These are phyloP conservation scores for Scomber japonicus DNA, from an alignment of 2,113 vertebrate species.

Conservation along the genomic window DNA sequence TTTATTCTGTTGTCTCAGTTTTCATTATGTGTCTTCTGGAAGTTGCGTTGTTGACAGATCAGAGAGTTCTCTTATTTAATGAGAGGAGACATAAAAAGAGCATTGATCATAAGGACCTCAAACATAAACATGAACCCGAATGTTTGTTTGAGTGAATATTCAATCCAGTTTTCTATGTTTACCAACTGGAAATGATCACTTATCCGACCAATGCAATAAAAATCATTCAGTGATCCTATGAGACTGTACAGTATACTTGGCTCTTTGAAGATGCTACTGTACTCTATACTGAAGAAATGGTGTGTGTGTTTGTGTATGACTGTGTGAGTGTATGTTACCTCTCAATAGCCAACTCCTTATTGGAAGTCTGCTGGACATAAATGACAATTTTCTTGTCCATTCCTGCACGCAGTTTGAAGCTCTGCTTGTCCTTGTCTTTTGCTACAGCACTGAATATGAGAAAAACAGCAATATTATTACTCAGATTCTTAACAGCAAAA, in stretches of 20 bases:
- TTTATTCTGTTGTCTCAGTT: not conserved
- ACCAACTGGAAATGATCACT: not conserved
- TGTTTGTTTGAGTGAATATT: not conserved
- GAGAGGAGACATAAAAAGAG: too few species aligned
- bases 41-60: too few species aligned
- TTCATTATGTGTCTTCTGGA: slow-evolving; percentile 1
- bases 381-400: slow-evolving; percentile 99
- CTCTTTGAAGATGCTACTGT: not conserved
- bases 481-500: not conserved
- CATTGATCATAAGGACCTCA: too few species aligned
- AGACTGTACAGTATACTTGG: not conserved
- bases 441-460: slow-evolving; percentile 90
- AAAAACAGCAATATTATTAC: not conserved
- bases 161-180: too few species aligned
- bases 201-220: not conserved
- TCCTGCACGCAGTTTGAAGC: slow-evolving; percentile 97
- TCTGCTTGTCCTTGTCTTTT: slow-evolving; percentile 98
- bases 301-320: slow-evolving; percentile 6
- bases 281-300: too few species aligned
- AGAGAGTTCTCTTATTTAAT: too few species aligned
- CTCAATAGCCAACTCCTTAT: slow-evolving; percentile 98
- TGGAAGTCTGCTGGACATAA: slow-evolving; percentile 96
- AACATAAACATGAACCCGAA: too few species aligned
- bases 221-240: not conserved
- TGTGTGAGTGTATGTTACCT: slow-evolving; percentile 84